Evolutionary conservation across 2,797 vertebrate species (phyloP), one percentile per base, ranked within the genome.

Genomic region (Gastrophryne carolinensis): DNA sequence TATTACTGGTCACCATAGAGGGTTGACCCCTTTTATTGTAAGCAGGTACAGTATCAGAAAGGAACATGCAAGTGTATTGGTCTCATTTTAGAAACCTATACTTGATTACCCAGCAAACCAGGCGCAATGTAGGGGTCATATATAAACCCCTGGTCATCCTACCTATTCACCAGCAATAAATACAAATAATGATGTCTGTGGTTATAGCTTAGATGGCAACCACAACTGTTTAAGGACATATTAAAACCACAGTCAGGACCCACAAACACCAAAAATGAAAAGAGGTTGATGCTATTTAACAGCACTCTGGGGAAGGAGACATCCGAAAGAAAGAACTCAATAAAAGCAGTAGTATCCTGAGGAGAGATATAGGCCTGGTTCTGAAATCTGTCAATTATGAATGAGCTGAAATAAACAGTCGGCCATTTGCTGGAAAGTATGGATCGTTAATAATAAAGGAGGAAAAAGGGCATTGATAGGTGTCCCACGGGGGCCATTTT

Each of bases 341-440:
- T 70, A 64, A 63, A 71, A 64, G 66, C 56, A 70, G 37, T 56
- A 64, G 32, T 71, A 34, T 77, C 32, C 57, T 77, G 27, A 64
- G 37, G 65, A 69, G 73, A 62, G 13, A 50, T 19, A 29, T 62
- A 61, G 73, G 56, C 50, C 10, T 63, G 60, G n/a, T 41, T 69
- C 34, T 62, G 44, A 75, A 32, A 76, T 39, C 57, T 57, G 66
- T 92, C 87, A 89, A 91, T 92, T 91, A 92, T 92, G 87, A 68
- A 91, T 90, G 88, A 89, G 81, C 81, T 83, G 83, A 87, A 91
- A 91, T 90, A 91, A 92, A 87, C 89, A 92, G 85, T 84, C 85
- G 80, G 82, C 52, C 83, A 90, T 90, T 91, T 90, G 89, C 89
- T 90, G 87, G 90, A 88, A 92, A 91, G 90, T 90, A 90, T 83